Conservation (phyloP, 2,113 vertebrate species). For the Apistogramma diplotaenia region DNA sequence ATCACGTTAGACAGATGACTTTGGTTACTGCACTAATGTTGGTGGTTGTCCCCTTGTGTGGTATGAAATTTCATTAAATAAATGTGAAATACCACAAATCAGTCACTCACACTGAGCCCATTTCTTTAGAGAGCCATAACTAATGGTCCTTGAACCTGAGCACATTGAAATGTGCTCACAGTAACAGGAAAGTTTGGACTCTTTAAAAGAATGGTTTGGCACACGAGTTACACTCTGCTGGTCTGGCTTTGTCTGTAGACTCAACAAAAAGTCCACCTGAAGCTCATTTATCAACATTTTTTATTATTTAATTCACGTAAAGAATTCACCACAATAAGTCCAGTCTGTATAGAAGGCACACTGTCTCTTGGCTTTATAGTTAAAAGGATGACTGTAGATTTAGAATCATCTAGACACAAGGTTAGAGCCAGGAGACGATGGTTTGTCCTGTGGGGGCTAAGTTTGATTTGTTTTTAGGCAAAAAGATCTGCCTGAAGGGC, state of each 20-base stretch:
- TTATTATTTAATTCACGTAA: background rate
- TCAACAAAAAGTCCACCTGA: background rate
- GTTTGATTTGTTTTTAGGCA: background rate
- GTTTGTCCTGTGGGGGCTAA: no score
- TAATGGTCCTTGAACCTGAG: background rate
- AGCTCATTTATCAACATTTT: background rate
- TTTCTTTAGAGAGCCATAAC: background rate
- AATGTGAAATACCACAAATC: background rate
- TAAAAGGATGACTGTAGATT: background rate
- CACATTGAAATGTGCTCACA: background rate
- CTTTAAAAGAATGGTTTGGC: background rate
- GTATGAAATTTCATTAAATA: conserved; percentile 16
- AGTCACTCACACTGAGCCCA: background rate
- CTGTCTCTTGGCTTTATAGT: background rate
- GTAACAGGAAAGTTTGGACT: background rate
- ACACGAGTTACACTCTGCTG: background rate
- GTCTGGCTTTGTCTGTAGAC: background rate
- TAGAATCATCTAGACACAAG: background rate
- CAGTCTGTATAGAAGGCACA: no score
- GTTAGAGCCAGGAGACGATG: background rate
- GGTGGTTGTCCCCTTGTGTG: background rate
- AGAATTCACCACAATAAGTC: background rate
- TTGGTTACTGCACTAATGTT: background rate
- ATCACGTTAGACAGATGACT: conserved; percentile 9
- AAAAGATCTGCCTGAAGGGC: background rate